A percentile compares a stretch with the other conserved stretches of the same genome.
These are phyloP conservation scores for Lerema accius DNA, from an alignment of 1,140 invertebrate genomes.

Conservation along the genomic window DNA sequence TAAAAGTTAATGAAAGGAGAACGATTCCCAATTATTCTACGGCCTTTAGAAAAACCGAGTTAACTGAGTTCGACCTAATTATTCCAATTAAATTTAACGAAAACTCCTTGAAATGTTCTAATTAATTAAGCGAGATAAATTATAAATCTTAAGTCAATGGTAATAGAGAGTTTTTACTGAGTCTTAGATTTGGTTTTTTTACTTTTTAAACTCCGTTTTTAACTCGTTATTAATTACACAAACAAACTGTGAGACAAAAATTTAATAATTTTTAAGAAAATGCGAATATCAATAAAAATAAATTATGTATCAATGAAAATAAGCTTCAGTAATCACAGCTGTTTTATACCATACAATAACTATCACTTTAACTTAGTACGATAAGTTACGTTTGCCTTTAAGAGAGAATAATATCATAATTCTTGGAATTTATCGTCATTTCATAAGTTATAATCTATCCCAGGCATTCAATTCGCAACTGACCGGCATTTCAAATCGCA, in stretches of 20 bases:
- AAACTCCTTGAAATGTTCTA: constrained; percentile 26
- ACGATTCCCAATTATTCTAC: constrained; percentile 16
- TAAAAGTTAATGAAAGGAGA: constrained; percentile 8
- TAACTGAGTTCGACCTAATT: constrained; percentile 27
- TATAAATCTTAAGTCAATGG: constrained; percentile 21
- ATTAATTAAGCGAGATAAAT: constrained; percentile 26
- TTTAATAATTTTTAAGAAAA: no score
- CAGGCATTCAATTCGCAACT: not conserved
- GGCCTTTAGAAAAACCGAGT: constrained; percentile 25
- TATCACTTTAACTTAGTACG: no score
- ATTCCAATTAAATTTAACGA: constrained; percentile 32
- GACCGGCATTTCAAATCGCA: constrained; percentile 33
- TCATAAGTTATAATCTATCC: no score
- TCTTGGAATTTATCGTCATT: no score
- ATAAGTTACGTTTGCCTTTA: no score
- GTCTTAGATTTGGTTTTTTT: not conserved
- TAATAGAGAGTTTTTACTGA: constrained; percentile 17
- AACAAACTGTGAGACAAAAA: no score
- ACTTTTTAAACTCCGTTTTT: not conserved
- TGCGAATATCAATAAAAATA: no score
- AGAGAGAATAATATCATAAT: no score
- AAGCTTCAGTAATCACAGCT: no score
- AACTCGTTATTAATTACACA: no score
- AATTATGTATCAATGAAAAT: no score
- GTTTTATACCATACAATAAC: no score